Evolutionary conservation across 2,888 invertebrate species (phyloP), one percentile per base, ranked within the genome.

Genomic region (Antitype chi): DNA sequence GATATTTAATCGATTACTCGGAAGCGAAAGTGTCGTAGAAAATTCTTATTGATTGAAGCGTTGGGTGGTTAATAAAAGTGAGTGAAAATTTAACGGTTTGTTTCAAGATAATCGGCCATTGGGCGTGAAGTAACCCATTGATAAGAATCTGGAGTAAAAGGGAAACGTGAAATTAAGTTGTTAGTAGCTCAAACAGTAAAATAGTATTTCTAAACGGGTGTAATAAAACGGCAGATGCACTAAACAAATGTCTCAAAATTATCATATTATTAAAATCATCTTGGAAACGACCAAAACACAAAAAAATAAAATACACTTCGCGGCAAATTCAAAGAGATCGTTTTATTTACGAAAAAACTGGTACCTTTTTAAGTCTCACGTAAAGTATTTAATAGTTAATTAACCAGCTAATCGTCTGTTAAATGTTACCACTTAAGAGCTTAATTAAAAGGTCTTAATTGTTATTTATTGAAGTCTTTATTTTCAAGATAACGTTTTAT

Each of bases 1-100:
- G 68, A 68, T 71, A 67, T 74, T 77, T 76, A 82, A 85, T 81
- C 49, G 78, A 85, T 87, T 78, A 52, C 43, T 64, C 70, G n/a
- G 15, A 62, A 81, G 81, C 78, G 86, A 87, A 87, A 87, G 85
- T 85, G 76, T 78, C 78, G 60, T 77, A 32, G 69, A 57, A 72
- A 77, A 80, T 80, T 69, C 60, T 38, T 74, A 70, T 81, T 87
- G 72, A 69, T 82, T 78, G 70, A 77, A 82, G 74, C 67, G 38
- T 52, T 87, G 78, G 85, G 87, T 87, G 85, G 64, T 67, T 63
- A 75, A 70, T 49, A 76, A 73, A 72, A 75, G 63, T 74, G 38
- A 75, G 62, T 76, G 79, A 73, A 70, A 71, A 55, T 72, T 83
- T 74, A 25, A 84, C 69, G 80, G 81, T 86, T 83, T 67, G 75